phyloP scores from a whole-genome alignment of 2,797 vertebrate genomes.

The Acanthurus lineatus region DNA sequence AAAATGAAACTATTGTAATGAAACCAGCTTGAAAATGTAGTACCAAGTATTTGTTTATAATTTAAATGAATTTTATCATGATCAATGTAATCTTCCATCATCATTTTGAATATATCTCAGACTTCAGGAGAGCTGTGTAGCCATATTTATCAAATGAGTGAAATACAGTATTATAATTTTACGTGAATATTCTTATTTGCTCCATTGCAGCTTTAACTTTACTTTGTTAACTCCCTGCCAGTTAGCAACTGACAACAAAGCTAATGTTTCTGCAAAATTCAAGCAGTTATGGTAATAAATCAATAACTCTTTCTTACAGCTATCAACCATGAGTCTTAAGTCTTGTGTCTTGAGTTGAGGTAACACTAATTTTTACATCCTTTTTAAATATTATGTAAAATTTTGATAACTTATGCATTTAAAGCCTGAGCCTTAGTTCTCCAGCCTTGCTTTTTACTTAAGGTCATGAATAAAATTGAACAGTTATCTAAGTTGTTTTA shows the following conservation, averaged over 20 bases:
- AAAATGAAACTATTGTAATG: neutral
- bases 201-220: slow-evolving; percentile 40
- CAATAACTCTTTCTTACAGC: slow-evolving; percentile 25
- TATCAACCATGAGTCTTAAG: neutral
- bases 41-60: slow-evolving; percentile 11
- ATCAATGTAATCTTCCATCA: slow-evolving; percentile 31
- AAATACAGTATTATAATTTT: neutral
- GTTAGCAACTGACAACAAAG: neutral
- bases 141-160: neutral
- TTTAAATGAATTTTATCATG: slow-evolving; percentile 33
- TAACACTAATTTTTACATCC: neutral
- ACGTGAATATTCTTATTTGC: slow-evolving; percentile 41
- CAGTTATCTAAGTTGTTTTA: neutral
- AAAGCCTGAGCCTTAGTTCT: neutral
- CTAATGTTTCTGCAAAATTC: neutral
- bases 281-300: slow-evolving; percentile 9
- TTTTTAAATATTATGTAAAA: neutral
- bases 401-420: neutral
- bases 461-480: neutral
- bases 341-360: neutral
- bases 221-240: neutral
- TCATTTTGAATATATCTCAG: slow-evolving; percentile 50
- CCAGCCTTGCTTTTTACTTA: neutral
- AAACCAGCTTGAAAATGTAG: slow-evolving; percentile 4
- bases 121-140: slow-evolving; percentile 25